These are phyloP conservation scores for Cinclus cinclus DNA, from an alignment of 2,113 vertebrate genomes.

Conservation along the genomic window DNA sequence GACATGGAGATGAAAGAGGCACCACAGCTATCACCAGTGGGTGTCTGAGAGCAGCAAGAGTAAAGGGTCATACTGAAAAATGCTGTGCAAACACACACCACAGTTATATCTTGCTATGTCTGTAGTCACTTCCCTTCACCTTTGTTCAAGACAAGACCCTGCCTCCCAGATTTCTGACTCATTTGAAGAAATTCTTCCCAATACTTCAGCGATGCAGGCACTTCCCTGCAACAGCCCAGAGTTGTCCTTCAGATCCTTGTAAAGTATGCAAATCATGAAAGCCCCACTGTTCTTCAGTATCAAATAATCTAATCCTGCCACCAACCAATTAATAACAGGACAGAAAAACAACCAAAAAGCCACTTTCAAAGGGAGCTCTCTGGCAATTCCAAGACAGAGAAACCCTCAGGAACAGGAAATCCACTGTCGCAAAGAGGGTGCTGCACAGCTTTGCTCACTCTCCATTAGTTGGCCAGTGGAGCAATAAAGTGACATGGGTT, in stretches of 20 bases:
- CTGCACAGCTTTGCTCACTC: not conserved
- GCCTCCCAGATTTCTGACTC: not conserved
- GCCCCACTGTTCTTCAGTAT: not conserved
- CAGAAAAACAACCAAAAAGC: not conserved
- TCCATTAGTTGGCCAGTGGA: not conserved
- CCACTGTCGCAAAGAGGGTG: not conserved
- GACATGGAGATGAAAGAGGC: not conserved
- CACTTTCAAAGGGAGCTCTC: not conserved
- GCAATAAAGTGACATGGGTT: not conserved
- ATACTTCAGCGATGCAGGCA: not conserved
- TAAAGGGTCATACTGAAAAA: not conserved
- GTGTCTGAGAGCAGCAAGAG: not conserved
- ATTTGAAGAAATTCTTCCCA: not conserved
- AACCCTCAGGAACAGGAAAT: conserved; percentile 15
- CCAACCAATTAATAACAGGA: not conserved
- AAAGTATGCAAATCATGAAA: not conserved
- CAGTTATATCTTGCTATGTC: not conserved
- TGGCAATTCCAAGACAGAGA: not conserved
- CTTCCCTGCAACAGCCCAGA: not conserved
- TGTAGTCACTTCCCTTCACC: not conserved
- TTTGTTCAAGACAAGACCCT: not conserved
- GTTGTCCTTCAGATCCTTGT: not conserved
- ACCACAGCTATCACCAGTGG: not conserved
- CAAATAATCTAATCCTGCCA: not conserved
- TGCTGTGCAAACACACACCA: not conserved